Percentiles rank a stretch among this genome's conserved stretches.
Conservation (phyloP, 2,797 vertebrate genomes). For the Eidolon dupreanum region DNA sequence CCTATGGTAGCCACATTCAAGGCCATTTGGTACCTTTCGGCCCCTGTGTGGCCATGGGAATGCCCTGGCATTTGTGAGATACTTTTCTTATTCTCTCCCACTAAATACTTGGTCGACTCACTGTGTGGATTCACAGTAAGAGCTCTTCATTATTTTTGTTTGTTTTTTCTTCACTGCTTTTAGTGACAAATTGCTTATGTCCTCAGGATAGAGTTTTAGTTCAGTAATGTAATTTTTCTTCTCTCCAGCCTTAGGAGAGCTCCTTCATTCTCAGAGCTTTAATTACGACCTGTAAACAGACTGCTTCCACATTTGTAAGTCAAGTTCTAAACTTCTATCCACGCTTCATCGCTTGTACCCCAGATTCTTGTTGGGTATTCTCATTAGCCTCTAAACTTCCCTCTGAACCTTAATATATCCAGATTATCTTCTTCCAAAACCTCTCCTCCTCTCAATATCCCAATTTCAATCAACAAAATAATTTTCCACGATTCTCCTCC, state of each 20-base stretch:
- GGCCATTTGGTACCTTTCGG: no score
- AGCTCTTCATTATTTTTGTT: background rate
- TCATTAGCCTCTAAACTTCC: background rate
- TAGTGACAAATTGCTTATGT: background rate
- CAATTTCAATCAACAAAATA: no score
- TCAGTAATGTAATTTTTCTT: background rate
- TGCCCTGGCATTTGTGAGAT: accelerated
- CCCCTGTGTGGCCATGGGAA: no score
- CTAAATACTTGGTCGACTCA: accelerated
- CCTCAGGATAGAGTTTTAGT: background rate
- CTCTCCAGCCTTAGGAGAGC: background rate
- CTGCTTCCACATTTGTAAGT: background rate
- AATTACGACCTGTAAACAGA: background rate
- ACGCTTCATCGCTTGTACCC: background rate
- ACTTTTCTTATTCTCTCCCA: no score
- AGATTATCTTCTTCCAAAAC: background rate
- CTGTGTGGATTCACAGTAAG: accelerated
- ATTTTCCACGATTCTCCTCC: background rate
- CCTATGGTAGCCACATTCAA: accelerated
- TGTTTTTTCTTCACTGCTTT: background rate
- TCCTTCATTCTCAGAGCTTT: background rate
- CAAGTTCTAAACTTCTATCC: background rate
- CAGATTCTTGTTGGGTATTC: background rate
- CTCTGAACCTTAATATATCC: background rate
- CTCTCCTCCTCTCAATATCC: background rate